phyloP scores from a whole-genome alignment of 1,140 invertebrate species.

The Cyclargus thomasi region DNA sequence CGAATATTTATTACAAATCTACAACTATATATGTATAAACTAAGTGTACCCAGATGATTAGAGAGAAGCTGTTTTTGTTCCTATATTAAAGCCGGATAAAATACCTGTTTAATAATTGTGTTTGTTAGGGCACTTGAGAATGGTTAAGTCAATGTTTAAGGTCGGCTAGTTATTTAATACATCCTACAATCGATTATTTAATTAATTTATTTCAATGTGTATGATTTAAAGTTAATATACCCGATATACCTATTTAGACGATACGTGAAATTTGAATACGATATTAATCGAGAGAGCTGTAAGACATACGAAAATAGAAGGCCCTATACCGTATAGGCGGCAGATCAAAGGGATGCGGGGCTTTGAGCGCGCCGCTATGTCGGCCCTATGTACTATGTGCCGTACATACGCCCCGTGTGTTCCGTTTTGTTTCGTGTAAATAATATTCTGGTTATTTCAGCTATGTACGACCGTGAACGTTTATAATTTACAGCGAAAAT shows the following conservation, averaged over 20 bases:
- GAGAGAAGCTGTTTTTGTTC: too few species aligned
- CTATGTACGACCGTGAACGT: neutral
- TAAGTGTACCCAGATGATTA: too few species aligned
- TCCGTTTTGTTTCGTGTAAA: constrained; percentile 18
- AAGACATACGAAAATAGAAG: constrained; percentile 39
- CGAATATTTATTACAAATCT: too few species aligned
- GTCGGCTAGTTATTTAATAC: too few species aligned
- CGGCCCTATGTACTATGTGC: constrained; percentile 17
- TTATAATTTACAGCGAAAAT: too few species aligned
- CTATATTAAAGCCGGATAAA: too few species aligned
- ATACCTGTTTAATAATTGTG: too few species aligned
- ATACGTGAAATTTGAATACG: constrained; percentile 3
- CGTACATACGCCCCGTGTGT: constrained; percentile 19
- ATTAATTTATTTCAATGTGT: too few species aligned
- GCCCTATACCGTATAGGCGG: constrained; percentile 35
- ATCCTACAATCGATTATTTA: too few species aligned
- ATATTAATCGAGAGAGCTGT: constrained; percentile 3
- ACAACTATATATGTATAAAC: too few species aligned
- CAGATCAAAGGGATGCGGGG: constrained; percentile 46
- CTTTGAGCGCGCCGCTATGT: constrained; percentile 40
- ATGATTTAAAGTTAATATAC: neutral
- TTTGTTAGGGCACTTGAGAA: too few species aligned
- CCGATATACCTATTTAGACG: neutral
- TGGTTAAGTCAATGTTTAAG: too few species aligned
- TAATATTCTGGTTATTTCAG: constrained; percentile 7